These are phyloP conservation scores for Heliornis fulica DNA, from an alignment of 2,113 vertebrate genomes.

Conservation along the genomic window DNA sequence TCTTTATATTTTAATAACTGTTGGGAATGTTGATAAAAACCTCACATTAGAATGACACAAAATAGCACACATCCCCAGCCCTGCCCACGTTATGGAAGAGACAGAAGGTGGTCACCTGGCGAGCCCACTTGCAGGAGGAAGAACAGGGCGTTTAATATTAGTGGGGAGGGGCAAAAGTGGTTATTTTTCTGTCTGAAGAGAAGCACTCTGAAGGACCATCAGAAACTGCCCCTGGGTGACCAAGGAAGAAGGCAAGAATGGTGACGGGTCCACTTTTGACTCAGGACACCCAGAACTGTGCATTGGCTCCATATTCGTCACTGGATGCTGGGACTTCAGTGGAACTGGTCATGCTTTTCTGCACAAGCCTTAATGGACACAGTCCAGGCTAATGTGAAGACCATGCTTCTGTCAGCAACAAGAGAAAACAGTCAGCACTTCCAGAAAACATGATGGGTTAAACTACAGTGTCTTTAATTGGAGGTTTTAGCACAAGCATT, in stretches of 20 bases:
- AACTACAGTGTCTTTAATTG: background rate
- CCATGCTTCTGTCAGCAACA: background rate
- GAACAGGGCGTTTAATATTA: background rate
- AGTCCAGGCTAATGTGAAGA: background rate
- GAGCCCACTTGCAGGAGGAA: fast-evolving
- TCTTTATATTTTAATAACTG: background rate
- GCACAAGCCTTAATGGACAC: background rate
- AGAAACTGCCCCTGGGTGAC: background rate
- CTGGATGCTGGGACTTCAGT: background rate
- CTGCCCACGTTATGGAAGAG: background rate
- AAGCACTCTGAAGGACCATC: background rate
- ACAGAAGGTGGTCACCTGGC: background rate
- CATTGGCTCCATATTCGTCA: background rate
- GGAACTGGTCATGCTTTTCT: background rate
- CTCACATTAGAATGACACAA: background rate
- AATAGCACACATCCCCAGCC: background rate
- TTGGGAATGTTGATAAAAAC: background rate
- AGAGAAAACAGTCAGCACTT: background rate
- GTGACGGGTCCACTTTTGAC: background rate
- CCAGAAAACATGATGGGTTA: background rate
- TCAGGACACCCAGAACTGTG: background rate
- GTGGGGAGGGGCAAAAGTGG: background rate
- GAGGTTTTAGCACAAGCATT: background rate
- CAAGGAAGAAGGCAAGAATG: background rate
- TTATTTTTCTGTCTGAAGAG: background rate